Evolutionary conservation across 1,140 invertebrate species (phyloP).

Genomic region (Atta cephalotes): DNA sequence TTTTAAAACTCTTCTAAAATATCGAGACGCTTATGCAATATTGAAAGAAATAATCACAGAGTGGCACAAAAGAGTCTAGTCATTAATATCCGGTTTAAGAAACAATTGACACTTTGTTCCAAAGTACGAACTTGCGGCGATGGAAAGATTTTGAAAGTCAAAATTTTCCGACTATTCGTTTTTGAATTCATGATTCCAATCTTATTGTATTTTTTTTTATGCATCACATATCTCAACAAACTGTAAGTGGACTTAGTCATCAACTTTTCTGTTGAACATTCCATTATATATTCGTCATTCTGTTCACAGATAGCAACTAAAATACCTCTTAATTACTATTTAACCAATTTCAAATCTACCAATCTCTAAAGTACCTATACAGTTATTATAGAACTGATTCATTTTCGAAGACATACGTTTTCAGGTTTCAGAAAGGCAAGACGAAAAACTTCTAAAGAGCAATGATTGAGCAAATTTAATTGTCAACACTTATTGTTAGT

Average conservation of each 20-base stretch:
- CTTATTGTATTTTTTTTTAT: not conserved
- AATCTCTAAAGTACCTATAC: too few species aligned
- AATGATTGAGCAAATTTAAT: not conserved
- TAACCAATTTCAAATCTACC: too few species aligned
- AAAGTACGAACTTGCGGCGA: not conserved
- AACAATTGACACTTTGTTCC: not conserved
- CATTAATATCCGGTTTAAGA: slow-evolving; percentile 26
- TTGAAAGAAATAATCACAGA: slow-evolving; percentile 2
- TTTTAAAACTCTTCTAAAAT: not conserved
- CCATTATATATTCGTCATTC: slow-evolving; percentile 24
- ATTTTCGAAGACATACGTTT: not conserved
- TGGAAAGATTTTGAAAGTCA: not conserved
- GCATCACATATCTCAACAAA: not conserved
- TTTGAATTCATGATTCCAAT: not conserved
- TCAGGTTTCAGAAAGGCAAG: not conserved
- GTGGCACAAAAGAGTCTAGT: slow-evolving; percentile 4
- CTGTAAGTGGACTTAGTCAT: not conserved
- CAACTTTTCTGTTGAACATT: slow-evolving; percentile 18
- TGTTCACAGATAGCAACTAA: not conserved
- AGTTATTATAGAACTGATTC: not conserved
- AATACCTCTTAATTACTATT: not conserved
- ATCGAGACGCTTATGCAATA: not conserved
- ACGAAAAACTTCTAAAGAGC: not conserved
- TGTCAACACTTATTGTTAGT: not conserved
- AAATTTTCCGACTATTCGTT: not conserved